Base-by-base conservation (phyloP, 2,113 vertebrate genomes). In the Pungitius pungitius region DNA sequence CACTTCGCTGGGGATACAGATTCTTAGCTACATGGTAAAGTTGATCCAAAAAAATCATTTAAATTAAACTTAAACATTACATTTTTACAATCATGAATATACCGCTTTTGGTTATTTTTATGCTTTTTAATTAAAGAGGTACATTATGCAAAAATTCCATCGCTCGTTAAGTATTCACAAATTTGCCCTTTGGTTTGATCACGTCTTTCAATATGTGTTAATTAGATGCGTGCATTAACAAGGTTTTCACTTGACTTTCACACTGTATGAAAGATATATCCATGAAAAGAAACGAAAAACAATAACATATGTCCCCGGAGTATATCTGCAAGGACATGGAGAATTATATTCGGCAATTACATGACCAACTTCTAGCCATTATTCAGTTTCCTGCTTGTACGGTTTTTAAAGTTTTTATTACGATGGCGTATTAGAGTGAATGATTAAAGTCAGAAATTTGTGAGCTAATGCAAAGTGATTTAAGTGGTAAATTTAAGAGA, bases 201-300 rank as follows among this genome's bases (percentile, higher is more conserved):
- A 9, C 60, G 52, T 73, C 47, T 67, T 74, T 77, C 39, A 69
- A n/a, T 58, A 71, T 33, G 18, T 67, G 52, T 58, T 65, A 45
- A 60, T 54, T 22, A 59, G 52, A 67, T 64, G 35, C 22, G 65
- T 6, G 37, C 60, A 72, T 20, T 33, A 59, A 52, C 7, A 62
- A 63, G 43, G 33, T 56, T 75, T 78, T 65, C 17, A 60, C 66
- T 75, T 84, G 83, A 84, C 80, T 81, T 85, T 82, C 73, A 82
- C n/a, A 60, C 35, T 26, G 49, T 47, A 30, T 75, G 47, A 70
- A 80, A 69, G 52, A 77, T 60, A 42, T n/a, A 12, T 8, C 35
- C 2, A 35, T 39, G 63, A 69, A 73, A 39, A 73, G 15, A 33
- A 35, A 73, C 18, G 39, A 37, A 14, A 51, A 24, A 52, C 51